These are phyloP conservation scores for Heliconius hortense DNA, from an alignment of 2,888 invertebrate genomes.

Conservation along the genomic window DNA sequence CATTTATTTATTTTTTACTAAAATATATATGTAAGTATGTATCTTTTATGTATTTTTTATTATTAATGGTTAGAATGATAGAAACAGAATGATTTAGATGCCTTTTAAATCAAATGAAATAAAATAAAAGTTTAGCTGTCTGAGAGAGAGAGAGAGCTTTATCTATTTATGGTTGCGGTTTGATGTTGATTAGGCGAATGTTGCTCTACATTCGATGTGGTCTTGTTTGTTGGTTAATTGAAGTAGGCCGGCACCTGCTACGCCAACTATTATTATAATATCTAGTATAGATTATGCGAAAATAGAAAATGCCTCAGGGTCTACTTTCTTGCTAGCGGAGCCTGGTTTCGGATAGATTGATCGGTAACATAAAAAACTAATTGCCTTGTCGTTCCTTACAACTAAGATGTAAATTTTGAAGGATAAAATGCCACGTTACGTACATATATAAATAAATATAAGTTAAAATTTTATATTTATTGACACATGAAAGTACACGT, in stretches of 20 bases:
- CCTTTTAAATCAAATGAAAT: background rate
- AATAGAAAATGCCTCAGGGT: slow-evolving; percentile 76
- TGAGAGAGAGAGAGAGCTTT: background rate
- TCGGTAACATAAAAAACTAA: slow-evolving; percentile 54
- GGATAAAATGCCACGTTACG: background rate
- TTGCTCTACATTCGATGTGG: slow-evolving; percentile 54
- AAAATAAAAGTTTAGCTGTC: background rate
- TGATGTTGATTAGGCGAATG: slow-evolving; percentile 56
- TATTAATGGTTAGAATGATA: background rate
- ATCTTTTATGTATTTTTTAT: background rate
- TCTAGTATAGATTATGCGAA: slow-evolving; percentile 69
- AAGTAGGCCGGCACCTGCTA: slow-evolving; percentile 60
- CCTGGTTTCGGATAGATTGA: slow-evolving; percentile 62
- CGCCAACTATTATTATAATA: slow-evolving; percentile 68
- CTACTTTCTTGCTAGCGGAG: slow-evolving; percentile 68
- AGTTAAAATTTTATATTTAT: background rate
- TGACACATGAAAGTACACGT: background rate
- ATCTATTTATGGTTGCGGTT: slow-evolving; percentile 45
- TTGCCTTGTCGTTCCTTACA: slow-evolving; percentile 34
- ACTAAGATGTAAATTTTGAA: slow-evolving; percentile 1
- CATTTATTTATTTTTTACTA: too few relatives aligned
- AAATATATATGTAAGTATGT: too few relatives aligned
- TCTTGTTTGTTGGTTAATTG: slow-evolving; percentile 62
- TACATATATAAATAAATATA: background rate
- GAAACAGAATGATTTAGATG: background rate